These are phyloP conservation scores for Oxytorus armatus DNA, from an alignment of 2,888 invertebrate species.

Conservation along the genomic window DNA sequence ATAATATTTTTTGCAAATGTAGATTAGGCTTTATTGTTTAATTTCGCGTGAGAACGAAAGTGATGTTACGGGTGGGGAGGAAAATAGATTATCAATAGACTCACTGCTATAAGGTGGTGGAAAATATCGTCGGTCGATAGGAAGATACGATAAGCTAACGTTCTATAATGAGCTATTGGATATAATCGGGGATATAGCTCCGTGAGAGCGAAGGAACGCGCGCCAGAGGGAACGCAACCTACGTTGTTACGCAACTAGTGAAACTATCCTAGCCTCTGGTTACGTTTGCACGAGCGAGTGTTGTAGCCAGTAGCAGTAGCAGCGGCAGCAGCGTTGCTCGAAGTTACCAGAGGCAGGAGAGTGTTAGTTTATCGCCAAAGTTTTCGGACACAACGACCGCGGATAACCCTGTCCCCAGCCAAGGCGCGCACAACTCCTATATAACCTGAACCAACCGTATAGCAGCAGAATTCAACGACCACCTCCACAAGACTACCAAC, in stretches of 20 bases:
- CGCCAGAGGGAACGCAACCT: slow-evolving; percentile 34
- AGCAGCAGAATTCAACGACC: slow-evolving; percentile 57
- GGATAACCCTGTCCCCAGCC: slow-evolving; percentile 80
- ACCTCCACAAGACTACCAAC: slow-evolving; percentile 61
- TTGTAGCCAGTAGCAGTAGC: slow-evolving; percentile 44
- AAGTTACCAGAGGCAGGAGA: slow-evolving; percentile 72
- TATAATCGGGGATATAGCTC: slow-evolving; percentile 62
- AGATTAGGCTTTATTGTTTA: too few relatives aligned
- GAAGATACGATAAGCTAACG: slow-evolving; percentile 47
- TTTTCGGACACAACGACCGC: slow-evolving; percentile 84
- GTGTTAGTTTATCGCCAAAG: slow-evolving; percentile 84
- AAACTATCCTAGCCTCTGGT: slow-evolving; percentile 80
- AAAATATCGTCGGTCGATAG: slow-evolving; percentile 3
- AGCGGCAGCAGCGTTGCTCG: slow-evolving; percentile 31
- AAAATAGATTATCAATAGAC: slow-evolving; percentile 1
- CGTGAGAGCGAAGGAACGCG: slow-evolving; percentile 63
- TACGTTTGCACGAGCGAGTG: slow-evolving; percentile 74
- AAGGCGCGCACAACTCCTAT: slow-evolving; percentile 72
- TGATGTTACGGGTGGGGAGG: neutral
- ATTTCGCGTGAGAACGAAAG: slow-evolving; percentile 3
- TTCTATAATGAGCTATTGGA: slow-evolving; percentile 59
- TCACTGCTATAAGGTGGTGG: neutral
- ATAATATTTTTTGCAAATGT: too few relatives aligned
- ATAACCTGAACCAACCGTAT: slow-evolving; percentile 71
- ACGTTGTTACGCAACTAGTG: slow-evolving; percentile 79